A percentile compares a stretch with the other conserved stretches of the same genome.
phyloP scores from a whole-genome alignment of 2,797 vertebrate species.

The Cacajao melanocephalus region DNA sequence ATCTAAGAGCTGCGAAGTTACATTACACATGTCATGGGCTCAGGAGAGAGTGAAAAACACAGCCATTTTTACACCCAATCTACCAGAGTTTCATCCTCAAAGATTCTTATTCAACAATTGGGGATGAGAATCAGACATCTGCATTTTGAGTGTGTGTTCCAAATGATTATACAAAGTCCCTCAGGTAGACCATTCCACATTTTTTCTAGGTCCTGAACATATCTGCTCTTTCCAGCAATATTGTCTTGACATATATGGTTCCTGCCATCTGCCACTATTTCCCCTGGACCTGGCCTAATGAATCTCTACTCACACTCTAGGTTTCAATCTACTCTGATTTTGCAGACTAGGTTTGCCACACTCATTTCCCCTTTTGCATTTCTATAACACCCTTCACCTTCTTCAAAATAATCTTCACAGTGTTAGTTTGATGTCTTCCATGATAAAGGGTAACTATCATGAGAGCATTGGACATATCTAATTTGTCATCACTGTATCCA shows the following conservation, averaged over 20 bases:
- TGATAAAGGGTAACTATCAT: background rate
- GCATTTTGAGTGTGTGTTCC: background rate
- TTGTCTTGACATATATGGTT: rapidly evolving
- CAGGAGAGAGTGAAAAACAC: background rate
- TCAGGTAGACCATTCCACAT: background rate
- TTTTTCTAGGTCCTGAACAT: background rate
- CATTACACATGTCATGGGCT: background rate
- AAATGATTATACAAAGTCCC: background rate
- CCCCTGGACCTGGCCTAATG: rapidly evolving
- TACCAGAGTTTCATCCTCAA: background rate
- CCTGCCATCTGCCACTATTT: background rate
- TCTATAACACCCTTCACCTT: background rate
- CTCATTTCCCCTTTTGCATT: background rate
- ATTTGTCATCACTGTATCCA: background rate
- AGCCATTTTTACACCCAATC: background rate
- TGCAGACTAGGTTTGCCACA: background rate
- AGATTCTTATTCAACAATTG: background rate
- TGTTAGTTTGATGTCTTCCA: background rate
- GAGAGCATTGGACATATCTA: background rate
- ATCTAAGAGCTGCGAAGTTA: background rate
- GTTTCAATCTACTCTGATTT: background rate
- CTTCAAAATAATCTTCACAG: background rate
- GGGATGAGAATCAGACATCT: background rate
- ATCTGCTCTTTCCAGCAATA: background rate
- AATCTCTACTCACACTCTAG: background rate